Conservation (phyloP, 2,113 vertebrate genomes). For the Hipposideros armiger region DNA sequence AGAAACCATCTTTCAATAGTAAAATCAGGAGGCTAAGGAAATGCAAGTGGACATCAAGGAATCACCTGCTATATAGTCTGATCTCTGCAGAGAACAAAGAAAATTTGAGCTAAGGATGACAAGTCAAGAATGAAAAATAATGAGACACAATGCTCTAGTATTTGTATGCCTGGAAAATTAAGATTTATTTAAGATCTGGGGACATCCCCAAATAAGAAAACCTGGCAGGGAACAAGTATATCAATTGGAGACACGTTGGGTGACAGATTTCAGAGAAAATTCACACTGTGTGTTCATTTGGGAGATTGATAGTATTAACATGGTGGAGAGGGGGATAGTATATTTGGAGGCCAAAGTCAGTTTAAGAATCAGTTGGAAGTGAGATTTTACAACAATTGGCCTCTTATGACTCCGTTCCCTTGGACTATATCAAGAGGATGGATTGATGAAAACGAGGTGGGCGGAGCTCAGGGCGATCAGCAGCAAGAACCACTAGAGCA, state of each 20-base stretch:
- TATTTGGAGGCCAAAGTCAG: not conserved
- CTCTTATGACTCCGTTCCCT: not conserved
- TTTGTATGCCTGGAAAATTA: not conserved
- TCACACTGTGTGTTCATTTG: not conserved
- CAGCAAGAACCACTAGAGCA: conserved; percentile 51
- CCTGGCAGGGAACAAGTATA: not conserved
- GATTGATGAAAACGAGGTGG: not conserved
- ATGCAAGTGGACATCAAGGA: not conserved
- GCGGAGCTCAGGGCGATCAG: accelerated
- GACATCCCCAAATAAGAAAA: not conserved
- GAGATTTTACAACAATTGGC: not conserved
- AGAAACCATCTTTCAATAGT: not conserved
- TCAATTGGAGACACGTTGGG: not conserved
- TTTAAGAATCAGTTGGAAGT: not conserved
- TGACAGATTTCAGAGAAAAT: not conserved
- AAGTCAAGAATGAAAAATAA: not conserved
- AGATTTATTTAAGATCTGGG: conserved; percentile 52
- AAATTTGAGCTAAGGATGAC: not conserved
- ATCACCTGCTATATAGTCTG: not conserved
- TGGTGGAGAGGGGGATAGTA: accelerated
- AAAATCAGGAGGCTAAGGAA: not conserved
- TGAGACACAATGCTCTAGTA: not conserved
- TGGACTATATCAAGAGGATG: not conserved
- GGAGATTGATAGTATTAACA: not conserved
- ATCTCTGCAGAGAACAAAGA: not conserved